Evolutionary conservation across 2,888 invertebrate genomes (phyloP).

Genomic region (Tortrix viridana): DNA sequence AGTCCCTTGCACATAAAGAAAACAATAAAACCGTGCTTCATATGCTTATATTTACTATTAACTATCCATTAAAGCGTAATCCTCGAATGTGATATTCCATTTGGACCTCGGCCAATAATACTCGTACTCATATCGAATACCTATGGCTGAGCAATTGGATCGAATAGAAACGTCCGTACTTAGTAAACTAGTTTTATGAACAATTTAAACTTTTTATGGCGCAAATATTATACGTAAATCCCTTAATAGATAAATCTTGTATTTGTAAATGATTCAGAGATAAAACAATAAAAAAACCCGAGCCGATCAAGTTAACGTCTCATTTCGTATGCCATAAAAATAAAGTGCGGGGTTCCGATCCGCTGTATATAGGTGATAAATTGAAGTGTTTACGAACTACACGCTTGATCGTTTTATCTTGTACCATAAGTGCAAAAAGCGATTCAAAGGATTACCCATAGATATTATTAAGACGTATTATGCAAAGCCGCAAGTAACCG

Average conservation of each 20-base stretch:
- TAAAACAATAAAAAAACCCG: constrained; percentile 18
- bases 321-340: constrained; percentile 35
- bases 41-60: constrained; percentile 5
- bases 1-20: not conserved
- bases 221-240: not conserved
- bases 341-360: constrained; percentile 27
- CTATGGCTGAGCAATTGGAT: constrained; percentile 1
- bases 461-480: not conserved
- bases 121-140: not conserved
- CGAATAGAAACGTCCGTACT: too few relatives aligned
- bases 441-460: not conserved
- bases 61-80: constrained; percentile 17
- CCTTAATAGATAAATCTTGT: constrained; percentile 9
- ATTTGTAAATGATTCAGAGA: constrained; percentile 25
- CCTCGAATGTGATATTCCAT: constrained; percentile 13
- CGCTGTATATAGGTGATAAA: constrained; percentile 29
- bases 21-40: constrained; percentile 2
- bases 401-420: constrained; percentile 13
- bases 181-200: not conserved
- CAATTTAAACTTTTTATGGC: not conserved
- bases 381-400: constrained; percentile 32
- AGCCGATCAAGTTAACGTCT: constrained; percentile 29
- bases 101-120: constrained; percentile 28
- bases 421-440: not conserved
- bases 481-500: too few relatives aligned